These are phyloP conservation scores for Patella ulyssiponensis DNA, from an alignment of 2,888 invertebrate species.

Conservation along the genomic window DNA sequence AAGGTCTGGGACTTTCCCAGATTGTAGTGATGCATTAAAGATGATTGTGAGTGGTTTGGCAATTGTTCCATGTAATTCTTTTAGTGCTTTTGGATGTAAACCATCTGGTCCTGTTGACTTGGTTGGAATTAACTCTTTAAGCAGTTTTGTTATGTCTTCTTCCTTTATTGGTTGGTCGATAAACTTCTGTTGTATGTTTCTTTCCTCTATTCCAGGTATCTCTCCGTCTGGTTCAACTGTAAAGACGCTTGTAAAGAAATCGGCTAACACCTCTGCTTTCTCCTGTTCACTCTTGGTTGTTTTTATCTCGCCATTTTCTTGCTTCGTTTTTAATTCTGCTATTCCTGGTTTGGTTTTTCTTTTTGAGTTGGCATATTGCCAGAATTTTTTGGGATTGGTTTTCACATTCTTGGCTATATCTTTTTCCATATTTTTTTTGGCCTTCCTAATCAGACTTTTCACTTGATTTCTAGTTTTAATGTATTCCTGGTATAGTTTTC, in stretches of 20 bases:
- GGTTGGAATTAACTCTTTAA: not conserved
- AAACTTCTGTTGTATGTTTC: too few species aligned
- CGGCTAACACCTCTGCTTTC: constrained; percentile 6
- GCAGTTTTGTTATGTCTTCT: not conserved
- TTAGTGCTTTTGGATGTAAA: not conserved
- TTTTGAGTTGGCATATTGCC: constrained; percentile 7
- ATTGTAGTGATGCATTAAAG: constrained; percentile 10
- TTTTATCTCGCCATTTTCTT: not conserved
- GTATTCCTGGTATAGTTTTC: not conserved
- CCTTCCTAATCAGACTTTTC: not conserved
- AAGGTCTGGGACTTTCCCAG: not conserved
- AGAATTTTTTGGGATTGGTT: constrained; percentile 1
- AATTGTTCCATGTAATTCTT: not conserved
- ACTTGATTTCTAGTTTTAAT: not conserved
- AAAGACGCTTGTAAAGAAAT: constrained; percentile 17
- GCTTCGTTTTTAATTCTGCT: not conserved
- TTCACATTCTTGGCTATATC: not conserved
- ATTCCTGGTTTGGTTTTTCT: constrained; percentile 2
- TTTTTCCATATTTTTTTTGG: not conserved
- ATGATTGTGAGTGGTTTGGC: not conserved
- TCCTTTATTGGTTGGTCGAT: not conserved
- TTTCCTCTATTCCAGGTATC: too few species aligned
- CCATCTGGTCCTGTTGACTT: not conserved
- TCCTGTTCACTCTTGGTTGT: not conserved
- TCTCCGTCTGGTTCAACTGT: not conserved